Base-by-base conservation (phyloP, 1,140 invertebrate species). In the Bombus breviceps region DNA sequence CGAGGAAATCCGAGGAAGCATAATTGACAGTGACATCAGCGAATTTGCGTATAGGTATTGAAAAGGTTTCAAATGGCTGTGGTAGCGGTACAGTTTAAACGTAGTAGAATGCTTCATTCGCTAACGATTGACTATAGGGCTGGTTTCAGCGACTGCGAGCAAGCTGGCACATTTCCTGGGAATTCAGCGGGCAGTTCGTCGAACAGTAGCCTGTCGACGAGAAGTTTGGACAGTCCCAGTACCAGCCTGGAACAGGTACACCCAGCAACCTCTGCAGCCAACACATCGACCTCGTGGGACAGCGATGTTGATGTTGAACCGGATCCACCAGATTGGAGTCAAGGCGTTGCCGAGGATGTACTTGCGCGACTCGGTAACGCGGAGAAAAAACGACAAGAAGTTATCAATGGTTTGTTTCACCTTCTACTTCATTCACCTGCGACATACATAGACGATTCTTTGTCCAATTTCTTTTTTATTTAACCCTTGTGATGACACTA, bases 381-480 rank as follows among this genome's bases (percentile, higher is more conserved):
- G 91, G 97, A 98, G 95, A 97, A 98, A 94, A 99, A 99, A 94
- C 96, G 98, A 88, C 99, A 99, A 95, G 99, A 99, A 96, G 98
- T 99, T 92, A 98, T 99, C 84, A 99, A 99, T 95, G 98, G 98
- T 99, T 91, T 5, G 37, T 75, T 37, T 22, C 28, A 22, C 15
- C 6, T 66, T 9, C 59, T 43, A 3, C 15, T 57, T n/a, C 25
- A 57, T 64, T n/a, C n/a, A n/a, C n/a, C n/a, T 9, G 47, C 12
- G 8, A 3, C 25, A 59, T 37, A 12, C 32, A 12, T 37, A 12
- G 10, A 25, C 6, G 9, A 69, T 22, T 32, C 0, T 32, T 18
- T 8, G n/a, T 15, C 28, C 8, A n/a, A n/a, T 12, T 34, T 34
- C n/a, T 62, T 62, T 62, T 62, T 62, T 62, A n/a, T 28, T 62